Percentiles rank a stretch among this genome's conserved stretches.
phyloP scores from a whole-genome alignment of 2,797 vertebrate species.

The Avahi laniger region DNA sequence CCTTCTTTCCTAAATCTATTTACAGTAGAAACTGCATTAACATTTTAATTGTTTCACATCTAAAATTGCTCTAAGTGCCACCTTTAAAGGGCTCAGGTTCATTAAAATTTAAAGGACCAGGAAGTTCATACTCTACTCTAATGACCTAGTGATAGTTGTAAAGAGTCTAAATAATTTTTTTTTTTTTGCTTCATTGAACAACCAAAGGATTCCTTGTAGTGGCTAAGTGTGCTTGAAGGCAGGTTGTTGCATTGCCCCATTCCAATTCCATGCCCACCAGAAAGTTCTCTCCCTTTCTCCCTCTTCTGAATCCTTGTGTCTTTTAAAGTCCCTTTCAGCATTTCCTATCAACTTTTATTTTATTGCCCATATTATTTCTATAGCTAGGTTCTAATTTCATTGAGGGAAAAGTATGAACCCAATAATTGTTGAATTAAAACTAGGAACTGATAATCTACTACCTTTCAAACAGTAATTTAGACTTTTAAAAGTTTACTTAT shows the following conservation, averaged over 20 bases:
- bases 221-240: background rate
- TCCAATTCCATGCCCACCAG: background rate
- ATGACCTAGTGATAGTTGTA: slow-evolving; percentile 27
- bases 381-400: background rate
- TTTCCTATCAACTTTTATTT: background rate
- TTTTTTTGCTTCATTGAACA: slow-evolving; percentile 49
- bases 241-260: no score
- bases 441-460: background rate
- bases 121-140: slow-evolving; percentile 54
- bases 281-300: background rate
- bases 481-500: background rate
- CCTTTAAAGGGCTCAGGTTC: slow-evolving; percentile 62
- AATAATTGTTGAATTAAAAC: background rate
- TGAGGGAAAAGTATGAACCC: background rate
- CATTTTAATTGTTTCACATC: slow-evolving; percentile 77
- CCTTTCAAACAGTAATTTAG: slow-evolving; percentile 32
- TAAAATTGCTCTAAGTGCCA: slow-evolving; percentile 59
- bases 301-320: background rate
- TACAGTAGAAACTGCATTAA: slow-evolving; percentile 65
- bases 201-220: slow-evolving; percentile 12
- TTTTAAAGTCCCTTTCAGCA: background rate
- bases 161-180: slow-evolving; percentile 40
- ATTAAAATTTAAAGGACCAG: slow-evolving; percentile 71
- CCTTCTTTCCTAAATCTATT: slow-evolving; percentile 67
- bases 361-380: background rate